Conservation (phyloP, 2,888 invertebrate species). For the Calameuta filiformis region DNA sequence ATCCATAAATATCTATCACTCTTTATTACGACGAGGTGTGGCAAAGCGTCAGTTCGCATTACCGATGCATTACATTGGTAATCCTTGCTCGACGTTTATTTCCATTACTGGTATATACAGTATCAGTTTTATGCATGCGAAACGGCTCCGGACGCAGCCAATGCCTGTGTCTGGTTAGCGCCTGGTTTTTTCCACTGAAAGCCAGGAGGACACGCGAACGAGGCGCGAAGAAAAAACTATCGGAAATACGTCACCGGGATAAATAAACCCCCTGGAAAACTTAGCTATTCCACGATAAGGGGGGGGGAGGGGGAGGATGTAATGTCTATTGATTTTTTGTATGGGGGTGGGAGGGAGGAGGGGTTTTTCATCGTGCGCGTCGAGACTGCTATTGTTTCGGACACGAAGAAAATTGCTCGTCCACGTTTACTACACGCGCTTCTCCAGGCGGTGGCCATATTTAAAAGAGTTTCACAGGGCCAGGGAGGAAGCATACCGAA, state of each 20-base stretch:
- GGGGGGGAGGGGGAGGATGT: neutral
- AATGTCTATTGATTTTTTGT: neutral
- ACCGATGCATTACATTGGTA: constrained; percentile 8
- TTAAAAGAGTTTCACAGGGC: neutral
- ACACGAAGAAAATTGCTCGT: neutral
- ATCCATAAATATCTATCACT: constrained; percentile 21
- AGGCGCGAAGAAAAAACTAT: neutral
- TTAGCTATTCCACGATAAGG: neutral
- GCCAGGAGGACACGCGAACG: neutral
- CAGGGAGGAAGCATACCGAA: neutral
- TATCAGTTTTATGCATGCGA: neutral
- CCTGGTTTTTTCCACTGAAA: neutral
- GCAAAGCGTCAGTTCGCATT: constrained; percentile 9
- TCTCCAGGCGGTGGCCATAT: neutral
- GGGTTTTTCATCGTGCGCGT: neutral
- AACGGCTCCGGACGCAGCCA: neutral
- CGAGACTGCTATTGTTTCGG: neutral
- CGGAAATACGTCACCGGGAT: neutral
- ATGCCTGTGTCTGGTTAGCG: neutral
- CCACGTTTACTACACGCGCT: neutral
- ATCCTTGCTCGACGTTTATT: neutral
- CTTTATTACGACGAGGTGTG: constrained; percentile 19
- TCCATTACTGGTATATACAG: neutral
- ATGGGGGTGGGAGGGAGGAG: no score
- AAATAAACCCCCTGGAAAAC: neutral